phyloP scores from a whole-genome alignment of 1,140 invertebrate genomes.

The Zaprionus kolodkinae region DNA sequence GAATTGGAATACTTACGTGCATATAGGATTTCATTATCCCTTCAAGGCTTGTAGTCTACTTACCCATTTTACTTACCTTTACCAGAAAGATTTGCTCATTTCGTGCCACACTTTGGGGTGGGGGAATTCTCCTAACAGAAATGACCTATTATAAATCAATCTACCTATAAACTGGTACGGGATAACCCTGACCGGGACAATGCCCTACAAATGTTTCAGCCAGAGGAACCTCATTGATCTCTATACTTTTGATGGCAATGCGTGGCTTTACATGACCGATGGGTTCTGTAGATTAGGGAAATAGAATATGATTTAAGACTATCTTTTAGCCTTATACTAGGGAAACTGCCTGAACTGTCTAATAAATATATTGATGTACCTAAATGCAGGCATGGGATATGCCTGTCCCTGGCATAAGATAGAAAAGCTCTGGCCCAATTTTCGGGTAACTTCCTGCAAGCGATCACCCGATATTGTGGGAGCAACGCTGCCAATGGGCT shows the following conservation, averaged over 20 bases:
- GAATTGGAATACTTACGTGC: conserved; percentile 6
- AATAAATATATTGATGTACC: conserved; percentile 79
- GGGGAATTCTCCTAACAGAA: conserved; percentile 31
- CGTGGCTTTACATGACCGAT: conserved; percentile 74
- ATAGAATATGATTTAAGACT: neutral
- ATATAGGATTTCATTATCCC: neutral
- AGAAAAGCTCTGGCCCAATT: conserved; percentile 83
- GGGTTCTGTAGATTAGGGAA: conserved; percentile 58
- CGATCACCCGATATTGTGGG: conserved; percentile 87
- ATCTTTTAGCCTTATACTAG: neutral
- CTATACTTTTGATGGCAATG: conserved; percentile 73
- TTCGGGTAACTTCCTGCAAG: conserved; percentile 85
- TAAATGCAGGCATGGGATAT: conserved; percentile 87
- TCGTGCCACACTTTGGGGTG: conserved; percentile 45
- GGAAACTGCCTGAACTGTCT: conserved; percentile 42
- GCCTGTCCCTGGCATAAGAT: conserved; percentile 87
- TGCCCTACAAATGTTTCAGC: conserved; percentile 78
- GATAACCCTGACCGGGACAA: conserved; percentile 89
- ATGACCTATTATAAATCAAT: neutral
- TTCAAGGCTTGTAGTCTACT: neutral
- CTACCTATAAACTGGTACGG: conserved; percentile 89
- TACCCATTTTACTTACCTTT: conserved; percentile 52
- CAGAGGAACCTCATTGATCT: conserved; percentile 63
- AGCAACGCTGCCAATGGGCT: conserved; percentile 88
- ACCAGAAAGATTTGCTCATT: conserved; percentile 44